Base-by-base conservation (phyloP, 2,888 invertebrate genomes). In the Campoplex capitator region DNA sequence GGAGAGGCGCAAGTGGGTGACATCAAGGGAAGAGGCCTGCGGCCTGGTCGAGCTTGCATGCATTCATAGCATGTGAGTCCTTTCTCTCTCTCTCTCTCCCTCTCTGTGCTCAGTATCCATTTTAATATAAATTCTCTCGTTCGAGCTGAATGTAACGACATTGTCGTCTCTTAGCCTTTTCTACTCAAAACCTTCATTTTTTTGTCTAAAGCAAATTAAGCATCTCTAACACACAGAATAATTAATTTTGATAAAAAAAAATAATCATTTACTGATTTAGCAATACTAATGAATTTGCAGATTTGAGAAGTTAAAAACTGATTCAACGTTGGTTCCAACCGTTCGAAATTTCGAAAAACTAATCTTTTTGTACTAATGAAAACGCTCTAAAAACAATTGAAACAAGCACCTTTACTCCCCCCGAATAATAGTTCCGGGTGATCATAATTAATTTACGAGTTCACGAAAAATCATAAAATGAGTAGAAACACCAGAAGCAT, bases 61-160 rank as follows among this genome's bases (percentile, higher is more conserved):
- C 86, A 84, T 86, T 83, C 82, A 75, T 86, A 58, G 84, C 76
- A 84, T 84, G 86, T 83, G 65, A 65, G 70, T 18, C 85, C 74
- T 62, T 23, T 23, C 23, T 23, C 23, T 23, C 32, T 75, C 73
- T 23, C 23, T 23, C 23, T 23, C 23, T 23, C 23, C 23, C 32
- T 75, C 73, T 54, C 62, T 8, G 35, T 35, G 58, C 23, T 42
- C 48, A 16, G 48, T 56, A 65, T n/a, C 62, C 62, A 42, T 23
- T 81, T 76, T 58, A 75, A 58, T 35, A 54, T 45, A 42, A 13
- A 51, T 56, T 67, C 67, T 58, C 48, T 73, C 54, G 45, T 78
- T 62, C 18, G 23, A 62, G 13, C 58, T 71, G 32, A 70, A 71
- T 71, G 76, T 68, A 32, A 71, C 42, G 51, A 45, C 67, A 78